A percentile compares a stretch with the other conserved stretches of the same genome.
phyloP scores from a whole-genome alignment of 2,113 vertebrate species.

The Morone chrysops region DNA sequence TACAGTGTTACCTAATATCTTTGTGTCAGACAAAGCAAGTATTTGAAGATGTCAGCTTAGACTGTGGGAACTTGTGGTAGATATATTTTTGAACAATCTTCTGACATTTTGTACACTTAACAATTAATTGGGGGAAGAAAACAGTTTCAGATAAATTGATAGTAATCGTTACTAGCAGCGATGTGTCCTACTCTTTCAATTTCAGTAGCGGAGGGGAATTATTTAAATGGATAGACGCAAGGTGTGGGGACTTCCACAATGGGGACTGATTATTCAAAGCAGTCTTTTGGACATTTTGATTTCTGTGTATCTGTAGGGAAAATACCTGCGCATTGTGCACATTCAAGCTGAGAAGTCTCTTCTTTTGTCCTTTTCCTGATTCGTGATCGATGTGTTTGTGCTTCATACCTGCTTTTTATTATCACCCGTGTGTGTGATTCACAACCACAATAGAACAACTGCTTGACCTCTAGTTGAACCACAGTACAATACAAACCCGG shows the following conservation, averaged over 20 bases:
- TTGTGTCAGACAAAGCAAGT: background rate
- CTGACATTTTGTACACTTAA: background rate
- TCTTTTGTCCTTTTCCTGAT: conserved; percentile 24
- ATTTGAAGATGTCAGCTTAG: background rate
- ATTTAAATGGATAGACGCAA: conserved; percentile 2
- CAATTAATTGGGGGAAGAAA: background rate
- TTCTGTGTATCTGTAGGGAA: conserved; percentile 4
- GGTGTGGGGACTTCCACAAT: conserved; percentile 30
- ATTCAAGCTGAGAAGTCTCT: background rate
- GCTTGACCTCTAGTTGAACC: conserved; percentile 74
- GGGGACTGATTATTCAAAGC: background rate
- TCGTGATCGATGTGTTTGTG: conserved; percentile 37
- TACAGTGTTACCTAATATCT: background rate
- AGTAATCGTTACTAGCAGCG: background rate
- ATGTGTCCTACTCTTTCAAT: background rate
- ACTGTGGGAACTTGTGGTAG: background rate
- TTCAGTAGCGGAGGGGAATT: background rate
- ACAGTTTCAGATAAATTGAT: background rate
- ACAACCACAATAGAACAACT: conserved; percentile 59
- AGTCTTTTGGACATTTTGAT: background rate
- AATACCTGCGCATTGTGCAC: background rate
- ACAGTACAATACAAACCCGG: conserved; percentile 62
- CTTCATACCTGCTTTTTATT: conserved; percentile 30
- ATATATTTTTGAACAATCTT: too few relatives aligned
- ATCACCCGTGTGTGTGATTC: conserved; percentile 38